These are phyloP conservation scores for Polia nebulosa DNA, from an alignment of 2,888 invertebrate species.

Conservation along the genomic window DNA sequence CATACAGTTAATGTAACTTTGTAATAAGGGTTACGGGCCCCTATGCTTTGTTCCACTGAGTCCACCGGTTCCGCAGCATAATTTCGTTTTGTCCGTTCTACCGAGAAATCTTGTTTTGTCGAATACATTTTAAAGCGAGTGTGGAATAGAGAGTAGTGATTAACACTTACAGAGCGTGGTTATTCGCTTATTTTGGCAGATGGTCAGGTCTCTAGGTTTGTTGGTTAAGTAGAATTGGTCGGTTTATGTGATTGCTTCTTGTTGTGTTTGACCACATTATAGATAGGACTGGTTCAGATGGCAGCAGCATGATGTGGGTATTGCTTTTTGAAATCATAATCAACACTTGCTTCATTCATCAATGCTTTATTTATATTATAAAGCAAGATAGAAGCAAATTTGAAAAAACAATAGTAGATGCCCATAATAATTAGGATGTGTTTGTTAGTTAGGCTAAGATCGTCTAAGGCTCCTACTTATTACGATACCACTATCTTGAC, in stretches of 20 bases:
- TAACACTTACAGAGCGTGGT: slow-evolving; percentile 57
- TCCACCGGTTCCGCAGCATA: slow-evolving; percentile 76
- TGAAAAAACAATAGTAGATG: too few species aligned
- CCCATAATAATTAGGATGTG: background rate
- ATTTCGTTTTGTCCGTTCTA: slow-evolving; percentile 84
- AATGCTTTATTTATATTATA: too few species aligned
- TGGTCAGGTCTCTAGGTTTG: slow-evolving; percentile 29
- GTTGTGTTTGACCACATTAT: background rate
- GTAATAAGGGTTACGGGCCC: slow-evolving; percentile 82
- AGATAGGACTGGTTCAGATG: slow-evolving; percentile 2
- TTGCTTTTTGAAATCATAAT: background rate
- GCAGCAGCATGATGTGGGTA: too few species aligned
- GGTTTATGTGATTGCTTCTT: slow-evolving; percentile 24
- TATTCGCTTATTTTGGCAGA: slow-evolving; percentile 49
- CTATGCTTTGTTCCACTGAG: slow-evolving; percentile 70
- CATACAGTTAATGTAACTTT: slow-evolving; percentile 84
- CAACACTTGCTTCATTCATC: background rate
- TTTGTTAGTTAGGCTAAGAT: background rate
- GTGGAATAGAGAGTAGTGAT: slow-evolving; percentile 63
- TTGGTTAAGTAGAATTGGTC: slow-evolving; percentile 28
- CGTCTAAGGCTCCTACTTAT: too few species aligned
- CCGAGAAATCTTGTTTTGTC: slow-evolving; percentile 78
- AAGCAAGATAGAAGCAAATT: too few species aligned
- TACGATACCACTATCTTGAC: too few species aligned
- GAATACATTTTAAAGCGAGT: slow-evolving; percentile 72